Evolutionary conservation across 1,140 invertebrate genomes (phyloP), one percentile per base, ranked within the genome.

Genomic region (Diorhabda sublineata): DNA sequence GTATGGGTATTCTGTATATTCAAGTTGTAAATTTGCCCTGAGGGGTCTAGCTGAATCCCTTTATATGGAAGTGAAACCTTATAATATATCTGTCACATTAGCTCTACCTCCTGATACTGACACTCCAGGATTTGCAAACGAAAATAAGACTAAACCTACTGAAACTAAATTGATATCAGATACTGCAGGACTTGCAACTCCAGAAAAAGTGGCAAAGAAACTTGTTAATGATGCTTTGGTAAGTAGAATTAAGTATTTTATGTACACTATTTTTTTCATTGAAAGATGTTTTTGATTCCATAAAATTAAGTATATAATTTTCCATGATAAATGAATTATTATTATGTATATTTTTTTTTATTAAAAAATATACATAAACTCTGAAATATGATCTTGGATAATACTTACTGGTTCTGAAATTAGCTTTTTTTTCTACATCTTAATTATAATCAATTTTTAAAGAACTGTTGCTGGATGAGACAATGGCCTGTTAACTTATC

Each of bases 61-160:
- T 42, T 86, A 91, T 42, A 98, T 98, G 95, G 98, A 99, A 85
- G 79, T 93, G 3, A 87, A 89, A 62, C 89, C 91, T 2, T 90
- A 93, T 72, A 90, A 92, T 75, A 88, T 99, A 0, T 86, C 87
- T 45, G 87, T 99, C 0, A 98, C 95, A 0, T 76, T 99, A 3
- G 87, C 91, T 4, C 89, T 94, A 75, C 98, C 98, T 42, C 94
- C 98, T 5, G 98, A 99, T 78, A 99, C 98, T 2, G 94, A 99
- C 78, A 99, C 98, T 2, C 97, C 97, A 52, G 97, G 98, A 41
- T 98, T 95, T 82, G 88, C 87, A 63, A 85, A 88, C 72, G 97
- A 98, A 84, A 88, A 95, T 78, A 83, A 90, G 75, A 86, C 87
- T 1, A 96, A 98, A 84, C 95, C 94, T 2, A 83, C 87, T 61